Percentiles rank a stretch among this genome's conserved stretches.
phyloP scores from a whole-genome alignment of 1,140 invertebrate species.

The Lasioglossum albipes region DNA sequence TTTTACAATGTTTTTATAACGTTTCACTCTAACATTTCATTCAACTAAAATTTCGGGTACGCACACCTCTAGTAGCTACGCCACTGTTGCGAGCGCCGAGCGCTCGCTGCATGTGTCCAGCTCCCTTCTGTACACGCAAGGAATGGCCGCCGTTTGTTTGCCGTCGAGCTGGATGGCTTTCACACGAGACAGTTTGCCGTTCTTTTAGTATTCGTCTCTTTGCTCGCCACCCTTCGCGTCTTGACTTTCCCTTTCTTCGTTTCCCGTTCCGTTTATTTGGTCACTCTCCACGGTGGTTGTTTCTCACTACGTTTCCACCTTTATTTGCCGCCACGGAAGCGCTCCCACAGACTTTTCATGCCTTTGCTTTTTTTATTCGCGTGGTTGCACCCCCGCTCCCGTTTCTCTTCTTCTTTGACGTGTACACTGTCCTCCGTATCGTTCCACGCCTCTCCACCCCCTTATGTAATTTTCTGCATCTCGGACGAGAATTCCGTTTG shows the following conservation, averaged over 20 bases:
- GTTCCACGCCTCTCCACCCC: background rate
- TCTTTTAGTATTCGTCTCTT: constrained; percentile 9
- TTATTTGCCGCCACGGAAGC: background rate
- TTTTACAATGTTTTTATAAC: no score
- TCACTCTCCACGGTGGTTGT: background rate
- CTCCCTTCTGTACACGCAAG: background rate
- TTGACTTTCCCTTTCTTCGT: background rate
- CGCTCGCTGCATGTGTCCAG: background rate
- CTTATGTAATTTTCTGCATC: constrained; percentile 3
- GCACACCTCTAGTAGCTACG: no score
- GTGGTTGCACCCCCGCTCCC: background rate
- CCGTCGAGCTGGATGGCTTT: constrained; percentile 5
- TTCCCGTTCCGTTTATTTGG: background rate
- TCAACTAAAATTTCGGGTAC: no score
- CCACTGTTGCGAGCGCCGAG: background rate
- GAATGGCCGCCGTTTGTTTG: constrained; percentile 4
- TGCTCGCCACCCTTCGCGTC: background rate
- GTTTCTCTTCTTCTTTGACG: background rate
- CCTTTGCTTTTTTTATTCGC: background rate
- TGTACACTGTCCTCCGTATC: background rate
- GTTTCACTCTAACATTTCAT: no score
- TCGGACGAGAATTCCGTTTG: no score
- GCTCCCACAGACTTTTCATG: background rate
- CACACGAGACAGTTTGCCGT: background rate
- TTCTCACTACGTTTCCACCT: background rate